Percentiles rank a stretch among this genome's conserved stretches.
phyloP scores from a whole-genome alignment of 1,140 invertebrate species.

The Drosophila repletoides region DNA sequence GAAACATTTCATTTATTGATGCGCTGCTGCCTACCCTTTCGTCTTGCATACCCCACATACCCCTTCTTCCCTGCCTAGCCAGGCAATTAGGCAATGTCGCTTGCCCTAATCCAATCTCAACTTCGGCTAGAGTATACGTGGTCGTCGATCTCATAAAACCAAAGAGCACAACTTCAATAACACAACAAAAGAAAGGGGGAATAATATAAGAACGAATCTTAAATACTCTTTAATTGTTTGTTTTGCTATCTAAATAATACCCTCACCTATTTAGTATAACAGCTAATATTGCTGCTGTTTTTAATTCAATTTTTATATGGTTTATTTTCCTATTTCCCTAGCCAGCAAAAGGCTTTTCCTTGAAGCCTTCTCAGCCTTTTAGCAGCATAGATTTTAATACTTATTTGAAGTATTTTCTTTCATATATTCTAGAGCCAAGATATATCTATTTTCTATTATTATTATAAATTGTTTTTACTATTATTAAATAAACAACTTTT shows the following conservation, averaged over 20 bases:
- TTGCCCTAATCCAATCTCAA: constrained; percentile 32
- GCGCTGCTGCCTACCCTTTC: constrained; percentile 2
- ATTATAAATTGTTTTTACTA: not conserved
- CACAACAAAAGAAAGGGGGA: constrained; percentile 37
- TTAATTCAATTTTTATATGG: no score
- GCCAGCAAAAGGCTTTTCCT: no score
- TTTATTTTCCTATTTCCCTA: no score
- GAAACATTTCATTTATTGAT: constrained; percentile 56
- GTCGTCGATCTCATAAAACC: constrained; percentile 53
- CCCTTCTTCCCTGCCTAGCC: not conserved
- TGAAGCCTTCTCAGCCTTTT: no score
- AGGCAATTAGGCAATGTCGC: constrained; percentile 70
- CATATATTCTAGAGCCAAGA: no score
- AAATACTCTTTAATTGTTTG: constrained; percentile 37
- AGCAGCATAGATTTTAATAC: no score
- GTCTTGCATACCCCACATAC: not conserved
- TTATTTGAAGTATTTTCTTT: no score
- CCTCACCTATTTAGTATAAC: no score
- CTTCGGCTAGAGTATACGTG: not conserved
- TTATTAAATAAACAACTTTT: not conserved
- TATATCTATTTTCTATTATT: no score
- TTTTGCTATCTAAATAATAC: no score
- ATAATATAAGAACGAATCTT: not conserved
- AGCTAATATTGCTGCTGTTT: no score
- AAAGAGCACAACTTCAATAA: constrained; percentile 63